Percentiles rank a stretch among this genome's conserved stretches.
Evolutionary conservation across 2,888 invertebrate species (phyloP).

Genomic region (Apomyelois bistriatella): DNA sequence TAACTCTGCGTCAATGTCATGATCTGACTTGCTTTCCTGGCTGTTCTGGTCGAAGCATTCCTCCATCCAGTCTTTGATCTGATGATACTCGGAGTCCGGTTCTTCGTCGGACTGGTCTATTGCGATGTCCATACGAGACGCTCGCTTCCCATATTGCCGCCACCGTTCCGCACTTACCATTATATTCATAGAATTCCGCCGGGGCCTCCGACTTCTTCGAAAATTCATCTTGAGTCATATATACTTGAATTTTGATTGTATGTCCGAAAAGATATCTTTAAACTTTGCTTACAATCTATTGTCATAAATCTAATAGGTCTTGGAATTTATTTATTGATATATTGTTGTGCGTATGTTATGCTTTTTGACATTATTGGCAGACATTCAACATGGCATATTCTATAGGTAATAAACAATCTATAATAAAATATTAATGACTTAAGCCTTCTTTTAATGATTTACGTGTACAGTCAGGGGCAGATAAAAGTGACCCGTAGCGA

Average conservation of each 20-base stretch:
- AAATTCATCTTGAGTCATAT: conserved; percentile 54
- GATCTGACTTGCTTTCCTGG: conserved; percentile 42
- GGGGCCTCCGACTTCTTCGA: conserved; percentile 44
- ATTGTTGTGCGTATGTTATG: background rate
- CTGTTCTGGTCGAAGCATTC: conserved; percentile 56
- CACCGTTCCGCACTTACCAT: conserved; percentile 53
- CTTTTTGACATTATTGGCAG: background rate
- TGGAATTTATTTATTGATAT: conserved; percentile 17
- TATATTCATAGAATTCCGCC: conserved; percentile 47
- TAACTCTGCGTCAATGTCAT: conserved; percentile 67
- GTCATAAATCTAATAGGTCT: conserved; percentile 45
- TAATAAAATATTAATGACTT: no score
- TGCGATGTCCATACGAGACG: conserved; percentile 37
- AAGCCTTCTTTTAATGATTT: no score
- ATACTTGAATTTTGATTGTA: conserved; percentile 41
- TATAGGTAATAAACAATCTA: no score
- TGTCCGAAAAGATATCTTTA: conserved; percentile 25
- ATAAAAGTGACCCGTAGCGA: no score
- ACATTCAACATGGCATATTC: background rate
- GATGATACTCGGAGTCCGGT: conserved; percentile 38
- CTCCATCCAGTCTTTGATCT: conserved; percentile 58
- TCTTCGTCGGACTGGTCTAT: conserved; percentile 48
- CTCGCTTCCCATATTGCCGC: conserved; percentile 43
- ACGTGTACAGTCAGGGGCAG: no score
- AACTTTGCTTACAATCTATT: conserved; percentile 33